A percentile compares a stretch with the other conserved stretches of the same genome.
phyloP scores from a whole-genome alignment of 1,140 invertebrate genomes.

The Hetaerina americana region DNA sequence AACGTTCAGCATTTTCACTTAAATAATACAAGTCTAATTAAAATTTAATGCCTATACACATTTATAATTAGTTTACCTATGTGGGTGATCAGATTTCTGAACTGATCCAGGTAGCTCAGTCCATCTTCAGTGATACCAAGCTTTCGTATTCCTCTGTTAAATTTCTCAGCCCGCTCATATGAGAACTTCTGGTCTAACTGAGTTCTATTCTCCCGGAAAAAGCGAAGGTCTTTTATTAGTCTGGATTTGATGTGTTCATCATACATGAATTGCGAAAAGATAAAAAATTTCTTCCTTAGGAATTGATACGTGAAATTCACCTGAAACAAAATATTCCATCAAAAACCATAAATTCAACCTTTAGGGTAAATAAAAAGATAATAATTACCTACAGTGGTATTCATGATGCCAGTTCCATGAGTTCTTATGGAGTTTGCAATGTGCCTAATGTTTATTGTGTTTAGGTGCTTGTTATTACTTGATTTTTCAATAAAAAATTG shows the following conservation, averaged over 20 bases:
- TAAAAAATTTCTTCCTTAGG: conserved; percentile 82
- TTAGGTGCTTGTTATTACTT: conserved; percentile 88
- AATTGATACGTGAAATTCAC: conserved; percentile 97
- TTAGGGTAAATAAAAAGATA: background rate
- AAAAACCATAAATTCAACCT: background rate
- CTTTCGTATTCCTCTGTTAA: conserved; percentile 84
- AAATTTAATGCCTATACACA: too few relatives aligned
- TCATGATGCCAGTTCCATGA: conserved; percentile 95
- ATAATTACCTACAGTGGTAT: conserved; percentile 64
- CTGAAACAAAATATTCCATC: conserved; percentile 23
- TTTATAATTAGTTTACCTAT: conserved; percentile 73
- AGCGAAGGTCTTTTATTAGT: conserved; percentile 78
- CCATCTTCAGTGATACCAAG: conserved; percentile 74
- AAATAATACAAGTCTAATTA: too few relatives aligned
- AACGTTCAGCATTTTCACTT: too few relatives aligned
- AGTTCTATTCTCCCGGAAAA: conserved; percentile 45
- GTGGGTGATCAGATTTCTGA: conserved; percentile 81
- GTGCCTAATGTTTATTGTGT: conserved; percentile 90
- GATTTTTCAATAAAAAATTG: conserved; percentile 91
- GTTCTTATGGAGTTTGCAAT: conserved; percentile 96
- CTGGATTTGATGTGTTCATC: conserved; percentile 97
- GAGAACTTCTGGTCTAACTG: conserved; percentile 48
- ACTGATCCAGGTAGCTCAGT: conserved; percentile 82
- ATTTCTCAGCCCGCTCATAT: conserved; percentile 88
- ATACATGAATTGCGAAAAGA: conserved; percentile 95